These are phyloP conservation scores for Geophilus truncorum DNA, from an alignment of 2,888 invertebrate species.

Conservation along the genomic window DNA sequence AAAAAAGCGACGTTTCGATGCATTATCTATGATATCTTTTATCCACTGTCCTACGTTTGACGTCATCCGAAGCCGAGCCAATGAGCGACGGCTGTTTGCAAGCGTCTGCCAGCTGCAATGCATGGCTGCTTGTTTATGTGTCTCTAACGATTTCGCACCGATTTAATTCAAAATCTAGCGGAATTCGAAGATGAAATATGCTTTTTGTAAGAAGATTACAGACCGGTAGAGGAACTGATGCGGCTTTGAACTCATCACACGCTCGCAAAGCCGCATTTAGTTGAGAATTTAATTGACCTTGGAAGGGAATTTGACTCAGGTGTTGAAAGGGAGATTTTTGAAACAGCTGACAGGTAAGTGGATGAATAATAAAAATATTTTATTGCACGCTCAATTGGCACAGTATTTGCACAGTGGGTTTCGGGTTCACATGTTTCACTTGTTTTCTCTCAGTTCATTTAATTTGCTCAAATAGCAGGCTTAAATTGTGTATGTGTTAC, in stretches of 20 bases:
- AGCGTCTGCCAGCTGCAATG: conserved; percentile 8
- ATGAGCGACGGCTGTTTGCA: background rate
- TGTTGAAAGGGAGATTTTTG: background rate
- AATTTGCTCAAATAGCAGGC: too few species aligned
- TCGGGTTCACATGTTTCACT: too few species aligned
- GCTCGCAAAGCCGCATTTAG: background rate
- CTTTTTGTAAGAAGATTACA: background rate
- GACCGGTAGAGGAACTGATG: background rate
- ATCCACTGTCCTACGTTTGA: background rate
- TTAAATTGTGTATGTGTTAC: too few species aligned
- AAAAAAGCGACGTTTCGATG: background rate
- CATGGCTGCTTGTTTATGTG: conserved; percentile 5
- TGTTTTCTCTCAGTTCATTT: too few species aligned
- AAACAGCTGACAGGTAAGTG: conserved; percentile 6
- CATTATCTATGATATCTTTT: background rate
- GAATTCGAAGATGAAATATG: background rate
- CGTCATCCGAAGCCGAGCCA: background rate
- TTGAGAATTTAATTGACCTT: background rate
- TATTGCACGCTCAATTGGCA: background rate
- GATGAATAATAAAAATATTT: conserved; percentile 1
- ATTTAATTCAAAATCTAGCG: background rate
- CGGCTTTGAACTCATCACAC: background rate
- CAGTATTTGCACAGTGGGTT: background rate
- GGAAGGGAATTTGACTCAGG: background rate
- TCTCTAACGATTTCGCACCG: background rate